A percentile compares a stretch with the other conserved stretches of the same genome.
Conservation (phyloP, 2,113 vertebrate species). For the Hemibagrus wyckioides region DNA sequence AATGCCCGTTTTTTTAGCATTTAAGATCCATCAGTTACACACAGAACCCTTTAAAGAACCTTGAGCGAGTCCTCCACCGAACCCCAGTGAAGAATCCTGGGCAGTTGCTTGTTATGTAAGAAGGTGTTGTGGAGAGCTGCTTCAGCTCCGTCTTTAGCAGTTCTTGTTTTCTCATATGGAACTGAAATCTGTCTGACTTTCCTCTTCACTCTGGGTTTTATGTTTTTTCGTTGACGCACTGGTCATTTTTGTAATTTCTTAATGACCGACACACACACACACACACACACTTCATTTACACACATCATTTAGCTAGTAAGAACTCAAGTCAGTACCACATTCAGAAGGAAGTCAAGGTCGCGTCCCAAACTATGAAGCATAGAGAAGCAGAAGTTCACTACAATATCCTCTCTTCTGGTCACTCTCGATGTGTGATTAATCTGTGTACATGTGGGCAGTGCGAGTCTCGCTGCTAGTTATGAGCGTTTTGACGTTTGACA, state of each 20-base stretch:
- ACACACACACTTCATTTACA: neutral
- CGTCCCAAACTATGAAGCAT: neutral
- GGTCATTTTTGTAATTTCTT: neutral
- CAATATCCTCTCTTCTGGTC: neutral
- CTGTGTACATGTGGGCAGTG: neutral
- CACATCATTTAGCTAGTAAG: neutral
- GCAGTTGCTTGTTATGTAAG: neutral
- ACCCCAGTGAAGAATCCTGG: neutral
- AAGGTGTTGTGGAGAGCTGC: neutral
- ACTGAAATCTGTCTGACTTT: neutral
- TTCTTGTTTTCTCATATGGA: neutral
- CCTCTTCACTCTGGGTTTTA: no score
- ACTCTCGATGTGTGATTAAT: neutral
- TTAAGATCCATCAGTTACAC: no score
- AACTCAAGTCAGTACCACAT: neutral
- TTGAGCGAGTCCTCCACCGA: neutral
- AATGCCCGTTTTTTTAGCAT: no score
- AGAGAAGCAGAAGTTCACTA: neutral
- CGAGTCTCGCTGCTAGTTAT: neutral
- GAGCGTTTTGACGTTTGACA: neutral
- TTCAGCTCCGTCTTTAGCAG: neutral
- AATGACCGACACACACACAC: neutral
- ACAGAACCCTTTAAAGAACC: neutral
- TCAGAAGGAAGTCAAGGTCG: neutral
- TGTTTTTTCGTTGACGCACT: no score